Conservation (phyloP, 1,140 invertebrate genomes). For the Drosophila oshimai region DNA sequence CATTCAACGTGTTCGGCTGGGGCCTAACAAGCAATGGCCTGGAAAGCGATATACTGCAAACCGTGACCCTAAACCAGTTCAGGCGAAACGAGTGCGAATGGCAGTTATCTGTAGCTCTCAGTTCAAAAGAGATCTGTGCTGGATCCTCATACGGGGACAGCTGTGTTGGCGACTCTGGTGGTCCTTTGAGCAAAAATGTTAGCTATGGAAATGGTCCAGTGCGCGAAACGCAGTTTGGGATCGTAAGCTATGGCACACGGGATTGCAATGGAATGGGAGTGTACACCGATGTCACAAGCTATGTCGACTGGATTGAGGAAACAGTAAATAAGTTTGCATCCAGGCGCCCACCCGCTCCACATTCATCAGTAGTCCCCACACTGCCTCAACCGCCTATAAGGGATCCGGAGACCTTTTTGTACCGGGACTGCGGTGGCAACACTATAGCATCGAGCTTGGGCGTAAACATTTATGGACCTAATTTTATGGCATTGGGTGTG, state of each 20-base stretch:
- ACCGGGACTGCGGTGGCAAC: background rate
- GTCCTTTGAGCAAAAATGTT: background rate
- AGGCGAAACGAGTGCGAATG: background rate
- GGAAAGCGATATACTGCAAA: background rate
- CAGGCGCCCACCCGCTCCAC: too few species aligned
- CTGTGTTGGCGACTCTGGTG: background rate
- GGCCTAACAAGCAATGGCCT: background rate
- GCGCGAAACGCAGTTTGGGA: background rate
- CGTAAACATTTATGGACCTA: background rate
- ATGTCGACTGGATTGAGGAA: background rate
- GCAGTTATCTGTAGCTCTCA: accelerated
- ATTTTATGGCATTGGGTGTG: background rate
- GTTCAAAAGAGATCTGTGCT: background rate
- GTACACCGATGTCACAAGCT: background rate
- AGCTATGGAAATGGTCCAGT: too few species aligned
- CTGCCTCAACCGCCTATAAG: too few species aligned
- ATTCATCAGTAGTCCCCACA: too few species aligned
- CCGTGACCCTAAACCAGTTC: background rate
- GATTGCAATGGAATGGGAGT: background rate
- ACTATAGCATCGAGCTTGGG: background rate
- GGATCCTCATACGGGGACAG: background rate
- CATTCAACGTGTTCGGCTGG: background rate
- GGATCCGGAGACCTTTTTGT: too few species aligned
- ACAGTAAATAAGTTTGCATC: background rate
- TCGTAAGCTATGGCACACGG: background rate